Base-by-base conservation (phyloP, 1,140 invertebrate genomes). In the Drosophila serrata region DNA sequence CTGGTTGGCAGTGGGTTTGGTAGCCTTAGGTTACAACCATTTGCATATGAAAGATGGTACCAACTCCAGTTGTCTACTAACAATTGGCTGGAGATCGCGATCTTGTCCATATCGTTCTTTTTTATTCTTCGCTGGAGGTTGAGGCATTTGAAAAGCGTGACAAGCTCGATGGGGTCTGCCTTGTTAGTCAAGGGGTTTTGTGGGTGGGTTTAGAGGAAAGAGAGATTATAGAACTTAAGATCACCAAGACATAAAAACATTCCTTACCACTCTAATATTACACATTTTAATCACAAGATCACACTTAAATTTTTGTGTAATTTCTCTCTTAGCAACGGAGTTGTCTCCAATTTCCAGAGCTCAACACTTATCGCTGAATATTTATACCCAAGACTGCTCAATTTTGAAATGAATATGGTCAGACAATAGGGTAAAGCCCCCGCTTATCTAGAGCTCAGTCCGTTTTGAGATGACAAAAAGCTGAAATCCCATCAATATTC, bases 11-110 rank as follows among this genome's bases (percentile, higher is more conserved):
- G 40, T 13, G 58, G 43, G 13, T 12, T 37, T 55, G 59, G 68
- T 37, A 81, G 68, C 63, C 63, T 24, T 24, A 58, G 46, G 59
- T 43, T 13, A 13, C 24, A 17, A 39, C 37, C 55, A 86, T 86
- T 86, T 86, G 75, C 82, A 86, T 87, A 29, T 59, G 39, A 82
- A 75, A 75, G 65, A 53, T 58, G 55, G 49, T 43, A 13, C 49
- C 17, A 43, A 15, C 11, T 46, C 49, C 63, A 27, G 55, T 68
- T 60, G 57, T 42, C 35, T 56, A 31, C 46, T 58, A 58, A 67
- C 56, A 61, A 60, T 61, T 55, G 35, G 24, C 39, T 29, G 39
- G 56, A 45, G 51, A 45, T 39, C 19, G 27, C 60, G 33, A 37
- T 24, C 24, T 24, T 33, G 33, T 13, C 37, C 6, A 37, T 37